Conservation (phyloP, 2,797 vertebrate genomes). For the Antennarius maculatus region DNA sequence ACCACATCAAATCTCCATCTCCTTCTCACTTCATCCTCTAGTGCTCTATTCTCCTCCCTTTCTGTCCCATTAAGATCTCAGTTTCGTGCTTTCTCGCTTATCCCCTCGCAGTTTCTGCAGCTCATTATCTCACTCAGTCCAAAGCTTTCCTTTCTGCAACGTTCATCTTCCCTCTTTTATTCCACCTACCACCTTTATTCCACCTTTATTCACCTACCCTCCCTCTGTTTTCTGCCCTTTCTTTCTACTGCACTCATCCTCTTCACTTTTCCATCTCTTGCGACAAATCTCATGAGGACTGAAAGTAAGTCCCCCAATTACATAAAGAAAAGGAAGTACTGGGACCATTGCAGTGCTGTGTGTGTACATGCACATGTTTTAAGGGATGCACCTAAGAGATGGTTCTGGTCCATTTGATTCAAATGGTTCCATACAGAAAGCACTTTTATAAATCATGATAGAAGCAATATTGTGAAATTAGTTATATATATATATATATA, state of each 20-base stretch:
- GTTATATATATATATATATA: too few species aligned
- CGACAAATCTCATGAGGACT: conserved; percentile 9
- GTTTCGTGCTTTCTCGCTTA: conserved; percentile 15
- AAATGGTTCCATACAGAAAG: neutral
- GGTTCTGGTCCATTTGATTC: conserved; percentile 5
- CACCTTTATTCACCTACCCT: neutral
- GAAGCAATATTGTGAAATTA: too few species aligned
- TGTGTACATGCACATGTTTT: neutral
- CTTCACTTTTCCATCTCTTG: conserved; percentile 2
- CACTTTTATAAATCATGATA: too few species aligned
- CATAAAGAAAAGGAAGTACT: conserved; percentile 14
- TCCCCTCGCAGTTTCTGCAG: conserved; percentile 14
- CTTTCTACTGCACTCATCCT: neutral
- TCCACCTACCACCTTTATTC: neutral
- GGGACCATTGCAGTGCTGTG: neutral
- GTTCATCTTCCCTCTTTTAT: conserved; percentile 6
- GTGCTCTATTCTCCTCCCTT: conserved; percentile 19
- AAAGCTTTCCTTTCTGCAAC: neutral
- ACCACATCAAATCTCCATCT: conserved; percentile 45
- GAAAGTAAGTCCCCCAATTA: conserved; percentile 5
- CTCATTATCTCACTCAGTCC: conserved; percentile 38
- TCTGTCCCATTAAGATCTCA: conserved; percentile 43
- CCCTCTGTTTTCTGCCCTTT: neutral
- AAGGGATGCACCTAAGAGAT: neutral
- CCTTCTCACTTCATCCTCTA: conserved; percentile 13